Evolutionary conservation across 2,113 vertebrate species (phyloP).

Genomic region (Macrotis lagotis): DNA sequence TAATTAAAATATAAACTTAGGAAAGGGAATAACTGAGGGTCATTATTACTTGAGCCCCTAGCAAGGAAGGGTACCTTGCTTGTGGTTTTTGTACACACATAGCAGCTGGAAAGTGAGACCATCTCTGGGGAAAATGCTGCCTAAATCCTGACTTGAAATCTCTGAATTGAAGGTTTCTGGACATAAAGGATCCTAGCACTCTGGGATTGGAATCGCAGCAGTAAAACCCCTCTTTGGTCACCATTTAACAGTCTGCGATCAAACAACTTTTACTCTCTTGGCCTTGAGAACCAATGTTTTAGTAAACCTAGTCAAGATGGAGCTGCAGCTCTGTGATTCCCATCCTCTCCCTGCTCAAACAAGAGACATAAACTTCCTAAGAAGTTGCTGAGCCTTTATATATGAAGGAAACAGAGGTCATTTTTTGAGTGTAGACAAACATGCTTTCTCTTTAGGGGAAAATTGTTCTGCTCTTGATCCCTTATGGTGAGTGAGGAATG

Average conservation of each 20-base stretch:
- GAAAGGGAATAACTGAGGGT: neutral
- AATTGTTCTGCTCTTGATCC: neutral
- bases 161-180: too few species aligned
- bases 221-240: neutral
- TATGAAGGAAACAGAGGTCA: neutral
- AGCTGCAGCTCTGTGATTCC: too few species aligned
- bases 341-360: neutral
- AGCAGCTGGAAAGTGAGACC: neutral
- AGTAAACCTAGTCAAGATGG: neutral
- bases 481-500: neutral
- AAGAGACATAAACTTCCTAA: neutral
- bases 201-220: neutral
- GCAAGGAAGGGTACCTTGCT: neutral
- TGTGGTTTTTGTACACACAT: neutral
- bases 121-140: neutral
- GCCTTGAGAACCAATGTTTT: neutral
- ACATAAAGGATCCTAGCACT: too few species aligned
- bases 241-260: neutral
- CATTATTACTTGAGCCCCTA: neutral
- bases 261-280: neutral
- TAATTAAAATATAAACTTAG: neutral
- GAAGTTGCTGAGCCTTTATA: neutral
- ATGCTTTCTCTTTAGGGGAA: too few species aligned
- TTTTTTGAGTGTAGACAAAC: neutral
- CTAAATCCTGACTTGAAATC: neutral